Base-by-base conservation (phyloP, 2,797 vertebrate genomes). In the Anguilla anguilla region DNA sequence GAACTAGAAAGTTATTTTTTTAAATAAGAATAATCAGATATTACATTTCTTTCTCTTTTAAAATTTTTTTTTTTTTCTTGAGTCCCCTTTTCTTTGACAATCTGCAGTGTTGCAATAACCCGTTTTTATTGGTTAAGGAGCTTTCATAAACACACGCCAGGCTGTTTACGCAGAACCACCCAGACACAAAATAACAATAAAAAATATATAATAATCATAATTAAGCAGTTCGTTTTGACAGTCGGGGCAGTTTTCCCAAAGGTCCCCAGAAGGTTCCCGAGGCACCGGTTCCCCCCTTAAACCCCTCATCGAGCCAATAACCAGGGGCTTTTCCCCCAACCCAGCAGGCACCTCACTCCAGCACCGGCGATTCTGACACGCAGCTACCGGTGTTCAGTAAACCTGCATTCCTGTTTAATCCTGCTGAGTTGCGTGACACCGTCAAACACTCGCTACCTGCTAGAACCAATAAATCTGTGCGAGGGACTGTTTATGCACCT, bases 91-190 rank as follows among this genome's bases (percentile, higher is more conserved):
- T 51, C 19, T 67, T 35, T 9, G 57, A 64, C 43, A 49, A 35
- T 25, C 19, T n/a, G 49, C 49, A 57, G n/a, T 83, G 49, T 83
- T 53, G 81, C 46, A 83, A 83, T 35, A 31, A 64, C 59, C 59
- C 84, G 79, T 49, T 84, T 72, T 84, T 46, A 51, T 61, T 83
- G n/a, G 31, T 82, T 51, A 61, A 87, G 82, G n/a, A 69, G 15
- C 46, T 51, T 72, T 83, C 49, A 39, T 59, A 84, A 87, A 87
- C 87, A 77, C 19, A 83, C n/a, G 25, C 28, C 43, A n/a, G 6
- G 67, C 22, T 72, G 28, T 87, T 77, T 84, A 53, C 61, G 31
- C 67, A 57, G 53, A 87, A 72, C 35, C 19, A 81, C 15, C 3
- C 39, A 81, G 31, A 19, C 51, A 86, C 46, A 83, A n/a, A 87